Evolutionary conservation across 2,797 vertebrate species (phyloP).

Genomic region (Lagodon rhomboides): DNA sequence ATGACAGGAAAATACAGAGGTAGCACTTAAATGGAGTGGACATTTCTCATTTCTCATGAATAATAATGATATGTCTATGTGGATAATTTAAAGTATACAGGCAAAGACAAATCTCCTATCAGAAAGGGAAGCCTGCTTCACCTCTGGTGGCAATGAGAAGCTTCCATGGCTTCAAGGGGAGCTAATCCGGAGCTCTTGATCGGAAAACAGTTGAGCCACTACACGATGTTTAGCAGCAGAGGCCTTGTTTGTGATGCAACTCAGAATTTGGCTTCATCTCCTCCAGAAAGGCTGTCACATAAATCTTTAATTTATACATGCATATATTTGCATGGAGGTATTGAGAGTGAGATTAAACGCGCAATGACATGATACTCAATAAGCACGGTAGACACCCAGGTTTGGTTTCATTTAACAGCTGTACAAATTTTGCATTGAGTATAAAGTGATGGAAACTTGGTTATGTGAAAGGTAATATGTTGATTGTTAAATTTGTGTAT

Average conservation of each 20-base stretch:
- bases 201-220: background rate
- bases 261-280: background rate
- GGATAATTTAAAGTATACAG: conserved; percentile 57
- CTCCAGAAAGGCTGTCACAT: background rate
- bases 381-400: background rate
- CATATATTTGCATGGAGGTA: background rate
- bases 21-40: conserved; percentile 70
- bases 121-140: conserved; percentile 32
- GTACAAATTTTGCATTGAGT: background rate
- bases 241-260: conserved; percentile 4
- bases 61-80: conserved; percentile 62
- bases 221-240: background rate
- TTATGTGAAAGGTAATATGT: no score
- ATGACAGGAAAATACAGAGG: conserved; percentile 63
- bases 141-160: conserved; percentile 50
- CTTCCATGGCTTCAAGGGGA: conserved; percentile 14
- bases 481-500: no score
- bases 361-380: background rate
- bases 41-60: conserved; percentile 72
- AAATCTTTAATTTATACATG: background rate
- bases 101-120: conserved; percentile 62
- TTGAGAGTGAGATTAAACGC: background rate
- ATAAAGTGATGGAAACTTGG: no score
- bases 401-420: background rate
- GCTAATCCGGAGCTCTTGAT: background rate